These are phyloP conservation scores for Tachyglossus aculeatus DNA, from an alignment of 2,797 vertebrate species.

Conservation along the genomic window DNA sequence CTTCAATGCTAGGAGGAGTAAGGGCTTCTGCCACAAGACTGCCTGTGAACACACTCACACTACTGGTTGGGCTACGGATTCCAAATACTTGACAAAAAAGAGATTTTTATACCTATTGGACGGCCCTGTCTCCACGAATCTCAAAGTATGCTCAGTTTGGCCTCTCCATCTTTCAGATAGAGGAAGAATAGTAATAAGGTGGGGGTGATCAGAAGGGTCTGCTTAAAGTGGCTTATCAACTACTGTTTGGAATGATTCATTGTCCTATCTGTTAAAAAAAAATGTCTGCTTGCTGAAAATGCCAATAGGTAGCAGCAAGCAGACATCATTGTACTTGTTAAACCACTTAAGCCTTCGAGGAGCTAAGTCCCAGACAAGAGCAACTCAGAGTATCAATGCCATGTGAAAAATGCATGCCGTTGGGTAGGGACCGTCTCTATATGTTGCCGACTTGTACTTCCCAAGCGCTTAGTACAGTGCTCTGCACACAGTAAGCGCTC, in stretches of 20 bases:
- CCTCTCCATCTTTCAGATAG: neutral
- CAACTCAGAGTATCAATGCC: neutral
- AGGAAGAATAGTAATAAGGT: neutral
- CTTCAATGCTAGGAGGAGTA: neutral
- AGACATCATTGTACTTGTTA: slow-evolving; percentile 12
- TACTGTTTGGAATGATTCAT: no score
- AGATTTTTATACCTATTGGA: neutral
- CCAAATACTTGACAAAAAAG: neutral
- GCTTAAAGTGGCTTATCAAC: neutral
- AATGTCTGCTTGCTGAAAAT: neutral
- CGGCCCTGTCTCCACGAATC: neutral
- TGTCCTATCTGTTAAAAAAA: neutral
- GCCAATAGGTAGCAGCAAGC: slow-evolving; percentile 13
- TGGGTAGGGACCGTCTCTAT: no score
- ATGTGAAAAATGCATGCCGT: neutral
- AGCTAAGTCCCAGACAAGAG: slow-evolving; percentile 27
- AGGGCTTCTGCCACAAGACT: neutral
- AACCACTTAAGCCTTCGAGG: slow-evolving; percentile 1
- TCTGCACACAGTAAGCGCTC: no score
- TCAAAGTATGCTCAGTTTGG: neutral
- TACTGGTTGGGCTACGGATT: neutral
- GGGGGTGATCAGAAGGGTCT: neutral
- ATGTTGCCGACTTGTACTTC: no score
- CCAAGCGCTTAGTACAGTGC: no score
- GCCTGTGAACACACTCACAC: neutral